Percentiles rank a stretch among this genome's conserved stretches.
These are phyloP conservation scores for Zoanthus gigantus DNA, from an alignment of 92 coral and sea anemone genomes.

Conservation along the genomic window DNA sequence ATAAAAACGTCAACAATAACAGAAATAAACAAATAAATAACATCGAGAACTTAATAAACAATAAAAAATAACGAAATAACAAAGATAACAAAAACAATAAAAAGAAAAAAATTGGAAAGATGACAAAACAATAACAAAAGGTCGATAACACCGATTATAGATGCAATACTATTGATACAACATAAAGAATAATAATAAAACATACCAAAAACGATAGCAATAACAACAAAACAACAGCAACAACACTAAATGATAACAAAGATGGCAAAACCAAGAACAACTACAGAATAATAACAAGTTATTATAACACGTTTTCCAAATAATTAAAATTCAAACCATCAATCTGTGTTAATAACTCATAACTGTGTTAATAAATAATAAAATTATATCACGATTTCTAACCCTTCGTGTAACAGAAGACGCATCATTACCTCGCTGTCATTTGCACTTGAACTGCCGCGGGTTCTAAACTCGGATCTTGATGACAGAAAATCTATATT, in stretches of 20 bases:
- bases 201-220: too few species aligned
- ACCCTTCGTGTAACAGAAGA: too few species aligned
- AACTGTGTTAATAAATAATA: neutral
- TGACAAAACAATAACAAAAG: too few species aligned
- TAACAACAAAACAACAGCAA: neutral
- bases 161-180: too few species aligned
- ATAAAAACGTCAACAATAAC: neutral
- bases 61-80: neutral
- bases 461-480: constrained; percentile 80
- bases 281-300: too few species aligned
- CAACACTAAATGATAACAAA: neutral
- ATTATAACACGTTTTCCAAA: too few species aligned
- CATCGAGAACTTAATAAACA: neutral
- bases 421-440: constrained; percentile 71
- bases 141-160: too few species aligned
- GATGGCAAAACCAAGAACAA: too few species aligned
- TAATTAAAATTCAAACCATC: too few species aligned
- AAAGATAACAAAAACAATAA: too few species aligned
- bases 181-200: too few species aligned
- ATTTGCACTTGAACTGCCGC: constrained; percentile 86
- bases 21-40: neutral
- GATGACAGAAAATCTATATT: constrained; percentile 89
- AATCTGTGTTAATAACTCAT: neutral
- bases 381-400: neutral
- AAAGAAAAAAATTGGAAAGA: too few species aligned